Percentiles rank a stretch among this genome's conserved stretches.
phyloP scores from a whole-genome alignment of 92 coral and sea anemone species.

The Pocillopora grandis region DNA sequence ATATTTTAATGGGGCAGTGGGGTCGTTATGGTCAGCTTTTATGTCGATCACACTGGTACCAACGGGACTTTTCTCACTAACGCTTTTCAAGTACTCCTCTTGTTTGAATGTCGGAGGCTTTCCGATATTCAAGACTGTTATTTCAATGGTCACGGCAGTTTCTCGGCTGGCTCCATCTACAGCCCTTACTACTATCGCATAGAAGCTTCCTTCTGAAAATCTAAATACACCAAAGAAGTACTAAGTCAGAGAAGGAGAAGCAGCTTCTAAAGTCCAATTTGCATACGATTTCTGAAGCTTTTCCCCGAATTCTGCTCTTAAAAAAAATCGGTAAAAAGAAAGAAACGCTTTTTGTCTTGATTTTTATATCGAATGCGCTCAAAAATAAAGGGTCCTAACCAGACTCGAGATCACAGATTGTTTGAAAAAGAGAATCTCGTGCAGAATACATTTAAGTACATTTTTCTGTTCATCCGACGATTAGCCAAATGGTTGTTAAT shows the following conservation, averaged over 20 bases:
- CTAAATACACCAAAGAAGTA: constrained; percentile 16
- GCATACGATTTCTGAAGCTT: too few species aligned
- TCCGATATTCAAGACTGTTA: constrained; percentile 45
- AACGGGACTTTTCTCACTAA: constrained; percentile 54
- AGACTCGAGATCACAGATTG: too few species aligned
- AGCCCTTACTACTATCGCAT: constrained; percentile 53
- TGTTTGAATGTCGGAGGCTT: constrained; percentile 64
- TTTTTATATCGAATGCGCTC: too few species aligned
- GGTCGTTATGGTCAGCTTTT: constrained; percentile 45
- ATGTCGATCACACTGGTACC: constrained; percentile 60
- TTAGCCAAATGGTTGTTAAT: neutral
- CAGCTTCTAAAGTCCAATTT: too few species aligned
- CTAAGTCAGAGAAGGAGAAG: neutral
- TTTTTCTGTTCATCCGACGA: neutral
- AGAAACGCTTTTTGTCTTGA: too few species aligned
- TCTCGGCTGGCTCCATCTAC: constrained; percentile 55
- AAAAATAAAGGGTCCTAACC: too few species aligned
- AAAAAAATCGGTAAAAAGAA: too few species aligned
- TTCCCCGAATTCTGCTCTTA: too few species aligned
- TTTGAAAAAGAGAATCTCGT: too few species aligned
- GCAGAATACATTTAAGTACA: neutral
- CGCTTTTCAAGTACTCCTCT: constrained; percentile 46
- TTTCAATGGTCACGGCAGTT: constrained; percentile 25
- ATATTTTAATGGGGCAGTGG: constrained; percentile 52
- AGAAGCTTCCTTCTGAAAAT: constrained; percentile 53